Conservation (phyloP, 2,888 invertebrate genomes). For the Pachydiplax longipennis region DNA sequence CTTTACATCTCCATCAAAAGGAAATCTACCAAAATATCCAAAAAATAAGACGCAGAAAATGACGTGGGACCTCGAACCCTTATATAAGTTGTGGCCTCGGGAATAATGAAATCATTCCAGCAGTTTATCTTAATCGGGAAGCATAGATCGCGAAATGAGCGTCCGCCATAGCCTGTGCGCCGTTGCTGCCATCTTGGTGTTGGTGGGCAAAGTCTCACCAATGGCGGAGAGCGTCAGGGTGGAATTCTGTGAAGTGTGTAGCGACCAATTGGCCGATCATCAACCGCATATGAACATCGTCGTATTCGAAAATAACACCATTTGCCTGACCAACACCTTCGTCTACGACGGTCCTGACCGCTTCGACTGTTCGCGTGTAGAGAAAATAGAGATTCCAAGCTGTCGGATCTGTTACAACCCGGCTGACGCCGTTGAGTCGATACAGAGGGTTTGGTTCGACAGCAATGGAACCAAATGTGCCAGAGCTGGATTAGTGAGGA, state of each 20-base stretch:
- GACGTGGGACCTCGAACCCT: too few relatives aligned
- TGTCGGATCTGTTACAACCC: background rate
- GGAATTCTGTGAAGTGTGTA: background rate
- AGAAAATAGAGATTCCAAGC: background rate
- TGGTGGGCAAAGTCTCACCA: background rate
- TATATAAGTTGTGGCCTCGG: too few relatives aligned
- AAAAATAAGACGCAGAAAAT: too few relatives aligned
- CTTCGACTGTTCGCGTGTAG: background rate
- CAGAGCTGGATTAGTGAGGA: background rate
- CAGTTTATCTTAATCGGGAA: too few relatives aligned
- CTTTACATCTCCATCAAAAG: too few relatives aligned
- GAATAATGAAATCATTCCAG: too few relatives aligned
- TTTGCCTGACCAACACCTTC: background rate
- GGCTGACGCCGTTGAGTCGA: background rate
- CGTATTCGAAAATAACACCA: background rate
- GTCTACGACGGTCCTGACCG: background rate
- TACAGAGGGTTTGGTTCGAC: background rate
- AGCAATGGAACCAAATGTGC: background rate
- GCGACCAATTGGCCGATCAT: background rate
- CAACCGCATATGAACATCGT: background rate
- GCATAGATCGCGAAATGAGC: too few relatives aligned
- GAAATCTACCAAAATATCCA: too few relatives aligned
- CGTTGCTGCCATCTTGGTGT: background rate
- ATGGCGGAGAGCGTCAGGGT: background rate
- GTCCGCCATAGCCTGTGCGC: background rate